Evolutionary conservation across 2,797 vertebrate genomes (phyloP).

Genomic region (Betta splendens): DNA sequence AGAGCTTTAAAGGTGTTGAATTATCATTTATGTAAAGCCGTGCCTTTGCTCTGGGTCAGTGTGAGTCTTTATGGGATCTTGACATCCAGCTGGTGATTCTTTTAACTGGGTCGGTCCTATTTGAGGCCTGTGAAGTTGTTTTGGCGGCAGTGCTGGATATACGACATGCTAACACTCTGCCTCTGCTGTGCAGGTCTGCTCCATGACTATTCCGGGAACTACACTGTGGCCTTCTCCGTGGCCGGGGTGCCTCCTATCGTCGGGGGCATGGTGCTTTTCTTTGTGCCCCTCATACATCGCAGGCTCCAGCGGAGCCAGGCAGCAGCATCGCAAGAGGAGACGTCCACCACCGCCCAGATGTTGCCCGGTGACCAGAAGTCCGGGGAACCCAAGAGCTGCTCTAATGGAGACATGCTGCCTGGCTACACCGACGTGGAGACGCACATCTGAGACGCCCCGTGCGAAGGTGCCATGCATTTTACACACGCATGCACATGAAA

Average conservation of each 20-base stretch:
- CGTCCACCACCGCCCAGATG: slow-evolving; percentile 88
- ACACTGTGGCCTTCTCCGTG: slow-evolving; percentile 92
- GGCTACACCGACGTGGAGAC: slow-evolving; percentile 91
- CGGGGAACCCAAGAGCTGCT: slow-evolving; percentile 74
- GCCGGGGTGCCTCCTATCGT: slow-evolving; percentile 94
- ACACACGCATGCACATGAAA: neutral
- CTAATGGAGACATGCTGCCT: slow-evolving; percentile 93
- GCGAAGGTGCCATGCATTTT: slow-evolving; percentile 67
- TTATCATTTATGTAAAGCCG: too few species aligned
- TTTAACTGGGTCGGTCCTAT: neutral
- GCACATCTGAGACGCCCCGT: slow-evolving; percentile 80
- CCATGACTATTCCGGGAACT: slow-evolving; percentile 86
- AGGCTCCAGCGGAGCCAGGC: slow-evolving; percentile 79
- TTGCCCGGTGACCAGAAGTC: slow-evolving; percentile 67
- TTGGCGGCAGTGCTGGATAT: neutral
- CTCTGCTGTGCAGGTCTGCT: slow-evolving; percentile 85
- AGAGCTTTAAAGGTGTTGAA: too few species aligned
- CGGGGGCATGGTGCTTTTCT: slow-evolving; percentile 90
- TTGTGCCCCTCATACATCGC: slow-evolving; percentile 90
- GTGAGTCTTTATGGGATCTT: neutral
- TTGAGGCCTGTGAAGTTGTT: neutral
- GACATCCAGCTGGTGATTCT: neutral
- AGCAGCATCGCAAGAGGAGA: slow-evolving; percentile 77
- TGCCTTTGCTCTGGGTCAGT: too few species aligned
- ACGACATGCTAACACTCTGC: neutral